Percentiles rank a stretch among this genome's conserved stretches.
These are phyloP conservation scores for Aplocera efformata DNA, from an alignment of 2,888 invertebrate species.

Conservation along the genomic window DNA sequence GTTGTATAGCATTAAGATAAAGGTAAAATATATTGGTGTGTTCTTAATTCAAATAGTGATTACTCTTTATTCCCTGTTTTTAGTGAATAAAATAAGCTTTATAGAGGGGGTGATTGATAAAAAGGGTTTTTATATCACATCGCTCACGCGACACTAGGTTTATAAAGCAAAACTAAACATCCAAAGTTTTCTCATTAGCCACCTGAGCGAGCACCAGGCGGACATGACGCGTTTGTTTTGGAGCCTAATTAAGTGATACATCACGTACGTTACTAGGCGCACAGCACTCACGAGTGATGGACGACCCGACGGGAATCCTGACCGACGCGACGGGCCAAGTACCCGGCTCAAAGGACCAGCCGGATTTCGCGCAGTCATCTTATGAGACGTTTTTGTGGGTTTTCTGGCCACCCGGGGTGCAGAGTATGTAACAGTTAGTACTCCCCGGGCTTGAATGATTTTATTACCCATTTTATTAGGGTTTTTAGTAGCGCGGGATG, in stretches of 20 bases:
- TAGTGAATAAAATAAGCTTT: too few relatives aligned
- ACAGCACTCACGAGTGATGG: slow-evolving; percentile 30
- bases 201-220: slow-evolving; percentile 23
- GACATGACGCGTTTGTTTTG: slow-evolving; percentile 25
- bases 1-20: too few relatives aligned
- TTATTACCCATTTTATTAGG: slow-evolving; percentile 27
- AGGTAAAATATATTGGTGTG: too few relatives aligned
- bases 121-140: neutral
- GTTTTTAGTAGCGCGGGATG: slow-evolving; percentile 26
- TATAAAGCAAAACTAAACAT: slow-evolving; percentile 11
- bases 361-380: slow-evolving; percentile 27
- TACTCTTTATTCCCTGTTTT: too few relatives aligned
- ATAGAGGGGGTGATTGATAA: too few relatives aligned
- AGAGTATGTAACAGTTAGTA: slow-evolving; percentile 3
- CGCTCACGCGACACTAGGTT: neutral
- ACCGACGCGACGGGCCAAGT: neutral
- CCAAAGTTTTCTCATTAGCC: slow-evolving; percentile 21
- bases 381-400: slow-evolving; percentile 26
- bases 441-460: slow-evolving; percentile 24
- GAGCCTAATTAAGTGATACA: slow-evolving; percentile 53
- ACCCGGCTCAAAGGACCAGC: slow-evolving; percentile 15
- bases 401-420: neutral
- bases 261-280: slow-evolving; percentile 42
- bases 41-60: too few relatives aligned
- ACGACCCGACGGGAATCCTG: slow-evolving; percentile 16